Evolutionary conservation across 30 jellyfish, hydroid and myxozoan genomes (phyloP).

Genomic region (Chrysaora quinquecirrha): DNA sequence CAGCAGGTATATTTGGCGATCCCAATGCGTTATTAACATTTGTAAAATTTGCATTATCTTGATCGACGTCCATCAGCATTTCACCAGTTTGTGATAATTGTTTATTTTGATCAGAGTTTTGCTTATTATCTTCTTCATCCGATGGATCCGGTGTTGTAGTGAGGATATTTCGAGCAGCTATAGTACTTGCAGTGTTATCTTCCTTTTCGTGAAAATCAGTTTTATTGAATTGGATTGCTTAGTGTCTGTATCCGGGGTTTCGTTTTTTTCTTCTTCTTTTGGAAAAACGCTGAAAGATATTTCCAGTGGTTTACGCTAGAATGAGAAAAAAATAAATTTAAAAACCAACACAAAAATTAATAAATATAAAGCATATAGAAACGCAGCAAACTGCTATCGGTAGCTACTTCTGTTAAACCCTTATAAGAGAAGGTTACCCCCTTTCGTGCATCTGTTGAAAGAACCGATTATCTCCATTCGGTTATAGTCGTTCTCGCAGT

Average conservation of each 20-base stretch:
- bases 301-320: slow-evolving; percentile 86
- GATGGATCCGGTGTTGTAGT: slow-evolving; percentile 72
- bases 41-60: slow-evolving; percentile 18
- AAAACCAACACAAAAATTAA: too few species aligned
- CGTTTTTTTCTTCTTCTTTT: slow-evolving; percentile 51
- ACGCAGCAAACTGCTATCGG: too few species aligned
- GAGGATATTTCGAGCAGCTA: slow-evolving; percentile 55
- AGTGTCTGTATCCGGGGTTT: slow-evolving; percentile 3
- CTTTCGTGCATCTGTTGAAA: too few species aligned
- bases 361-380: too few species aligned
- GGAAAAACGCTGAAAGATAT: slow-evolving; percentile 84
- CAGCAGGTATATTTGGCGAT: slow-evolving; percentile 22
- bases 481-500: too few species aligned
- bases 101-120: slow-evolving; percentile 13
- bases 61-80: slow-evolving; percentile 31
- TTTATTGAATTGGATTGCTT: background rate
- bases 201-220: slow-evolving; percentile 16
- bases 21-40: background rate
- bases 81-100: slow-evolving; percentile 5
- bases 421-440: too few species aligned
- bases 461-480: too few species aligned
- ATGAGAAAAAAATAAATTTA: too few species aligned
- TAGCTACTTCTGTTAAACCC: too few species aligned
- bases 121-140: slow-evolving; percentile 47
- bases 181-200: slow-evolving; percentile 38